Conservation (phyloP, 2,113 vertebrate species). For the Carassius gibelio region DNA sequence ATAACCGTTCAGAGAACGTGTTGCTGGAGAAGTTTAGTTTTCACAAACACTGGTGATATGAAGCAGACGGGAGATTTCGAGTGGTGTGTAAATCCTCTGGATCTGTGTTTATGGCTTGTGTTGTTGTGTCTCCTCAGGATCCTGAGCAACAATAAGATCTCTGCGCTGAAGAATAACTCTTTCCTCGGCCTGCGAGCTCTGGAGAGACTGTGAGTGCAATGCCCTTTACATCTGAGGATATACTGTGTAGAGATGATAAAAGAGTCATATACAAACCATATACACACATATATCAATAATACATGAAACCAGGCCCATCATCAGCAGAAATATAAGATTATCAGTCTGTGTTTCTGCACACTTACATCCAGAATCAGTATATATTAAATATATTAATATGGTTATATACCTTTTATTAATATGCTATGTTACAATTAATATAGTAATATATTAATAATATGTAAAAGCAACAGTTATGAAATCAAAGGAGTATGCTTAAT, state of each 20-base stretch:
- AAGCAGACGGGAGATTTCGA: conserved; percentile 3
- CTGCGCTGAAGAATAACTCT: conserved; percentile 80
- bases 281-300: too few species aligned
- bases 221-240: neutral
- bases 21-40: neutral
- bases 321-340: too few species aligned
- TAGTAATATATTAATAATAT: too few species aligned
- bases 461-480: too few species aligned
- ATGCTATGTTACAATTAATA: too few species aligned
- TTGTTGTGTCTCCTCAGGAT: conserved; percentile 72
- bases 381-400: too few species aligned
- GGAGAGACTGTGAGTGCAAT: conserved; percentile 85
- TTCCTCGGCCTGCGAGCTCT: conserved; percentile 80
- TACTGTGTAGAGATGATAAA: neutral
- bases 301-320: too few species aligned
- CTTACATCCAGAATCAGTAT: too few species aligned
- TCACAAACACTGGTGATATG: too few species aligned
- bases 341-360: too few species aligned
- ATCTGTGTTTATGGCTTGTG: conserved; percentile 44
- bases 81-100: neutral
- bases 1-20: neutral
- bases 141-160: conserved; percentile 88
- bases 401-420: too few species aligned
- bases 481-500: neutral
- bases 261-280: neutral